Evolutionary conservation across 1,140 invertebrate species (phyloP), one percentile per base, ranked within the genome.

Genomic region (Achatina immaculata): DNA sequence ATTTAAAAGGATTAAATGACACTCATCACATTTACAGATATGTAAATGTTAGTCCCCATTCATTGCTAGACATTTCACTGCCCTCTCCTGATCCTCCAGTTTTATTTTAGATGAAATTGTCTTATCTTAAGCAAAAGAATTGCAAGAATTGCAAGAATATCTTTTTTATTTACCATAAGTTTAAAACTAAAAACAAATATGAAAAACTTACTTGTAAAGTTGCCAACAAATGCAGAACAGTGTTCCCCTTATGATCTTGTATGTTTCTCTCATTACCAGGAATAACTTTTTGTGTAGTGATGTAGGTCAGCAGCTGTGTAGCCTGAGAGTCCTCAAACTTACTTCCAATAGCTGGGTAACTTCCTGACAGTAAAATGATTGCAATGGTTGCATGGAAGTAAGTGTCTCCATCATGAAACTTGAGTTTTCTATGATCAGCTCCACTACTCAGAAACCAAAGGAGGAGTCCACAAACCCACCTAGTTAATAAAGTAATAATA

Each of bases 381-480:
- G 78, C 81, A 28, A 85, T 82, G 45, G 81, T 78, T 42, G 85
- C 84, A 81, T 87, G 86, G 19, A 87, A 62, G 68, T 85, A 87
- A 40, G 79, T 84, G 71, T 87, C 86, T 11, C 81, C 83, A 19
- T 34, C 11, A 14, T 85, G 65, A 19, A 86, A 76, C 1, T 77
- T 72, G 16, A 88, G 76, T 4, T 83, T 84, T 19, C 77, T 84
- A 62, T 83, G 76, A 77, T 87, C 83, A 74, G 82, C 38, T 2
- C 84, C 87, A 84, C 73, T 73, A 11, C 7, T 21, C 65, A 88
- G 66, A 16, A 87, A 83, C 38, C 65, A 84, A 16, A 80, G 24
- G 0, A 87, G 51, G 40, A 86, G 66, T 2, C 85, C 82, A 66
- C 19, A 82, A 81, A 85, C 11, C 40, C 65, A 73, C 68, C 48